A percentile compares a stretch with the other conserved stretches of the same genome.
phyloP scores from a whole-genome alignment of 2,113 vertebrate species.

The Prionailurus viverrinus region DNA sequence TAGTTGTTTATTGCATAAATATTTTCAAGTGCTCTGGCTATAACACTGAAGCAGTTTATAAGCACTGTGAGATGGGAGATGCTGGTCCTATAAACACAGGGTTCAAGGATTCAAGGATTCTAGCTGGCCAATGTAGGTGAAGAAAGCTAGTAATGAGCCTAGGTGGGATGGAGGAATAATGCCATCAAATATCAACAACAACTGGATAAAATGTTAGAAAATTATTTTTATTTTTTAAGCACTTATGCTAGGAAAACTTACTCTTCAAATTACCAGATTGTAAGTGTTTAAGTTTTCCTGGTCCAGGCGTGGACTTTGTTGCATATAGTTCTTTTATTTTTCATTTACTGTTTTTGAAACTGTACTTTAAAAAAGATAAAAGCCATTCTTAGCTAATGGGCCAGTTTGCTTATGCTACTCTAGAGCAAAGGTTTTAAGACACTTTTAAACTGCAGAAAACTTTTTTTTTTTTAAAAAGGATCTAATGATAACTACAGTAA shows the following conservation, averaged over 20 bases:
- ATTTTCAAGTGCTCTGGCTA: conserved; percentile 69
- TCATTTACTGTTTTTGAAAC: not conserved
- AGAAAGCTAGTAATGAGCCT: not conserved
- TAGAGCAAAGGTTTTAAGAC: not conserved
- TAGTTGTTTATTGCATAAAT: conserved; percentile 79
- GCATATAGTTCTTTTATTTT: not conserved
- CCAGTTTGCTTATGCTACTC: not conserved
- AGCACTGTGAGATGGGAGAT: not conserved
- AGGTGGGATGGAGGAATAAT: not conserved
- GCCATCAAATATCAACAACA: not conserved
- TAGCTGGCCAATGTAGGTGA: not conserved
- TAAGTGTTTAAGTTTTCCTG: not conserved
- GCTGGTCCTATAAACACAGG: not conserved
- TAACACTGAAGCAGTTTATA: conserved; percentile 57
- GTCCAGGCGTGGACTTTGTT: not conserved
- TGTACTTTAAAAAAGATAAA: not conserved
- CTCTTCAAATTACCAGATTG: not conserved
- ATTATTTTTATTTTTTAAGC: not conserved
- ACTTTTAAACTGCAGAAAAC: not conserved
- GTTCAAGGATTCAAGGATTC: not conserved
- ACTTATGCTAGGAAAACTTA: not conserved
- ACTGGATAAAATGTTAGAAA: not conserved
- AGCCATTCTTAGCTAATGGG: not conserved
- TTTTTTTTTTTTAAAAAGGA: not conserved
- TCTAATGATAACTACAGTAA: not conserved